phyloP scores from a whole-genome alignment of 2,888 invertebrate species.

The Troides oblongomaculatus region DNA sequence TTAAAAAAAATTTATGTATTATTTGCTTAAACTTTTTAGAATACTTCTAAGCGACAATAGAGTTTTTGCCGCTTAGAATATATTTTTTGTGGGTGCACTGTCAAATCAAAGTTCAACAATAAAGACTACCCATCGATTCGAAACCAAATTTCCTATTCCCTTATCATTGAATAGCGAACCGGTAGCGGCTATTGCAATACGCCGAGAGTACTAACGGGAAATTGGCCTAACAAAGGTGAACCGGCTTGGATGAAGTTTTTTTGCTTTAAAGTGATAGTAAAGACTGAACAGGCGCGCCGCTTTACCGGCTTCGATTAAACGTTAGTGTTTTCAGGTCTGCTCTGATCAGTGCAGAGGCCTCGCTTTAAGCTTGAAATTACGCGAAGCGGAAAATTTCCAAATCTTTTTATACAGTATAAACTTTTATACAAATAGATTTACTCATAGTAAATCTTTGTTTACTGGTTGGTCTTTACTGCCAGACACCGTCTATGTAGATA shows the following conservation, averaged over 20 bases:
- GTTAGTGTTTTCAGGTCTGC: not conserved
- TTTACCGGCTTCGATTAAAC: slow-evolving; percentile 14
- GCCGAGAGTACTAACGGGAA: slow-evolving; percentile 32
- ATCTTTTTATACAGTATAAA: no score
- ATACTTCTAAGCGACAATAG: not conserved
- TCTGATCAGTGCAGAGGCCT: not conserved
- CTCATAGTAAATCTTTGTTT: no score
- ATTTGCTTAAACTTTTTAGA: not conserved
- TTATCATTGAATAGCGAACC: slow-evolving; percentile 18
- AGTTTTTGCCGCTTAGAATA: not conserved
- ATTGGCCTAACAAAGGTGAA: slow-evolving; percentile 40
- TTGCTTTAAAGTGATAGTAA: slow-evolving; percentile 25
- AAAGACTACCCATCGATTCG: slow-evolving; percentile 6
- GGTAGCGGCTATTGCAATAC: slow-evolving; percentile 16
- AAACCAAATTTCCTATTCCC: slow-evolving; percentile 18
- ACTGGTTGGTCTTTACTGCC: no score
- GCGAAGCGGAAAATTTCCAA: no score
- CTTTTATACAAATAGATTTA: no score
- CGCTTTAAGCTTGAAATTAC: not conserved
- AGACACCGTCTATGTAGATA: no score
- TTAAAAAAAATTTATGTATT: not conserved
- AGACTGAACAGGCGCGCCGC: slow-evolving; percentile 13
- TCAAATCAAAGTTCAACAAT: not conserved
- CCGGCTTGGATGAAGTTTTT: slow-evolving; percentile 35
- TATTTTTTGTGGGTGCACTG: not conserved